Base-by-base conservation (phyloP, 1,140 invertebrate species). In the Brachionus calyciflorus region DNA sequence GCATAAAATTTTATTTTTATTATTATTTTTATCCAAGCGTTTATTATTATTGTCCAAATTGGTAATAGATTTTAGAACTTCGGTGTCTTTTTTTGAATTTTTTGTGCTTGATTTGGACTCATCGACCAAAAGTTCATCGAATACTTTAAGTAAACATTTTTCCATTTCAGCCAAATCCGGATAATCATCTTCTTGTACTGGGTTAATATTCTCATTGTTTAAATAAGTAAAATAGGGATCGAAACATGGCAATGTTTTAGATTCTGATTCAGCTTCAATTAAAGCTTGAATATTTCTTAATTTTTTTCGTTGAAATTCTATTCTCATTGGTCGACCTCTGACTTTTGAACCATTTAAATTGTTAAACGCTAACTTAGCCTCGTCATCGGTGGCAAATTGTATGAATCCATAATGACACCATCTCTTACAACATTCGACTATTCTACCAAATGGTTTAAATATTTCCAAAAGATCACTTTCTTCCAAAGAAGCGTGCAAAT, bases 391-490 rank as follows among this genome's bases (percentile, higher is more conserved):
- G 10, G 73, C 49, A 76, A 55, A 76, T 28, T 60, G 73, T 10
- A 76, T 76, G 30, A 76, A 76, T 2, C 49, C 73, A 28, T 76
- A 76, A 40, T 76, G 73, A 44, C 53, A 76, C 73, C 73, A 76
- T 14, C 73, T 40, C 19, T 76, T 76, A 44, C 73, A 76, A 21
- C 73, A 76, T 24, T 76, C 73, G 24, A 76, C 30, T 55, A 76
- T 57, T 57, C 40, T 44, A 5, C 73, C 73, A 60, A 55, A 76
- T 46, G 49, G 49, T n/a, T 30, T 41, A 30, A 76, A 76, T 30
- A 76, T 55, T 41, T 76, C 73, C 6, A 55, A 10, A 1, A 76
- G 30, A 12, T 55, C 53, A 37, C 30, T 76, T 46, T 76, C 73
- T 37, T 53, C 53, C 3, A 76, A 17, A 4, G 49, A 53, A 3